A percentile compares a stretch with the other conserved stretches of the same genome.
Conservation (phyloP, 1,140 invertebrate genomes). For the Lordiphosa stackelbergi region DNA sequence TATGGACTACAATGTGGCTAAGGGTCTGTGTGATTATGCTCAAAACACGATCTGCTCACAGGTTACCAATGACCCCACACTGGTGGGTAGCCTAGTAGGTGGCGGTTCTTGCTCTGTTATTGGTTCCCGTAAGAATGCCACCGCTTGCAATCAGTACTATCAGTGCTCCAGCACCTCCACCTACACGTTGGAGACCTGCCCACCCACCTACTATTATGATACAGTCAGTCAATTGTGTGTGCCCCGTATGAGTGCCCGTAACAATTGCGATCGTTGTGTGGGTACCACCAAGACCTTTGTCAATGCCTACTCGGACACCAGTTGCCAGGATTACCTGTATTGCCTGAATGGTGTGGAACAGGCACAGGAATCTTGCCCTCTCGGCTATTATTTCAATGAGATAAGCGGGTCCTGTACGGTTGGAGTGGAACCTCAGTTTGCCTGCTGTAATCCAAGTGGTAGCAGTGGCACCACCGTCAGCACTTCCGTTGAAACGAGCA, state of each 20-base stretch:
- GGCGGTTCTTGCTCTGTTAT: conserved; percentile 14
- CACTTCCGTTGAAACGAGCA: not conserved
- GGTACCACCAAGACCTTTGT: conserved; percentile 39
- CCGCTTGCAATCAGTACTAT: conserved; percentile 44
- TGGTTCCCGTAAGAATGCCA: conserved; percentile 16
- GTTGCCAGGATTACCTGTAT: conserved; percentile 36
- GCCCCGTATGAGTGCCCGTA: conserved; percentile 26
- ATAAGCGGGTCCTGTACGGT: conserved; percentile 2
- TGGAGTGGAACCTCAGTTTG: conserved; percentile 19
- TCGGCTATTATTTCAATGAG: conserved; percentile 38
- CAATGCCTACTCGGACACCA: conserved; percentile 33
- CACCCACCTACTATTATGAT: conserved; percentile 28
- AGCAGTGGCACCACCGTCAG: not conserved
- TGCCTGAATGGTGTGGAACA: conserved; percentile 36
- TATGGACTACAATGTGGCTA: conserved; percentile 20
- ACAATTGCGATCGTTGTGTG: conserved; percentile 50
- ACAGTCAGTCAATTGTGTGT: conserved; percentile 29
- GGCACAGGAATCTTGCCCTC: conserved; percentile 20
- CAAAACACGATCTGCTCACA: conserved; percentile 27
- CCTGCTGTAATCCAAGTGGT: conserved; percentile 27
- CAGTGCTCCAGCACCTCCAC: conserved; percentile 5
- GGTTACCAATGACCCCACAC: conserved; percentile 41
- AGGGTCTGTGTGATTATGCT: conserved; percentile 31
- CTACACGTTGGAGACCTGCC: conserved; percentile 28
- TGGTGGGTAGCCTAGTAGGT: conserved; percentile 5